Conservation (phyloP, 2,888 invertebrate species). For the Yponomeuta cagnagella region DNA sequence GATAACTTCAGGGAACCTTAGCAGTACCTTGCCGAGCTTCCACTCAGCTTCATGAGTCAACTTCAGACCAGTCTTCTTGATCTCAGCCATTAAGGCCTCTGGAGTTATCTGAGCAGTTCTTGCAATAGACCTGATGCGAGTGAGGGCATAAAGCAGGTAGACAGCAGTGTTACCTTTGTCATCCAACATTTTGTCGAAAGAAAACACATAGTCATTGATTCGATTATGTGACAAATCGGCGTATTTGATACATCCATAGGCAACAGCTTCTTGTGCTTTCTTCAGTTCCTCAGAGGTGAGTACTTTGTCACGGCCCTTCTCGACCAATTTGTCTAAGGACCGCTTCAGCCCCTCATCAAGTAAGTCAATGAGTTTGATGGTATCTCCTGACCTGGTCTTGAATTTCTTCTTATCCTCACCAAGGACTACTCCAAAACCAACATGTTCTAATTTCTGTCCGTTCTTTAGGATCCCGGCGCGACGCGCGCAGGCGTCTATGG, state of each 20-base stretch:
- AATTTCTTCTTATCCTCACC: conserved; percentile 99
- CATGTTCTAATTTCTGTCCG: conserved; percentile 88
- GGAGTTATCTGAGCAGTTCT: conserved; percentile 82
- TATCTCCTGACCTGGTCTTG: conserved; percentile 98
- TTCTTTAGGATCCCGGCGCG: conserved; percentile 81
- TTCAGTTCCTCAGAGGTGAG: conserved; percentile 87
- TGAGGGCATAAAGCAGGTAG: conserved; percentile 95
- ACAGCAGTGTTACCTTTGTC: conserved; percentile 99
- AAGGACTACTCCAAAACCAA: conserved; percentile 96
- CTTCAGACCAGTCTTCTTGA: conserved; percentile 76
- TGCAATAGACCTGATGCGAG: conserved; percentile 94
- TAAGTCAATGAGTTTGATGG: conserved; percentile 89
- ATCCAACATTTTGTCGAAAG: conserved; percentile 99
- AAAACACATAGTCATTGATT: conserved; percentile 96
- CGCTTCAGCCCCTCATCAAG: conserved; percentile 93
- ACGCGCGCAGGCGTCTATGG: conserved; percentile 86
- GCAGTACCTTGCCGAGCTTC: conserved; percentile 91
- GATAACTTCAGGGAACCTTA: conserved; percentile 92
- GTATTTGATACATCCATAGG: conserved; percentile 99
- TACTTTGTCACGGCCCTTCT: conserved; percentile 91
- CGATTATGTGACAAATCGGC: conserved; percentile 96
- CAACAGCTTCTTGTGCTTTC: conserved; percentile 91
- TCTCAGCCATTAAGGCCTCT: conserved; percentile 77
- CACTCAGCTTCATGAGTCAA: conserved; percentile 94
- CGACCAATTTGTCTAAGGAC: conserved; percentile 86